Percentiles rank a stretch among this genome's conserved stretches.
Evolutionary conservation across 2,113 vertebrate genomes (phyloP).

Genomic region (Chinchilla lanigera): DNA sequence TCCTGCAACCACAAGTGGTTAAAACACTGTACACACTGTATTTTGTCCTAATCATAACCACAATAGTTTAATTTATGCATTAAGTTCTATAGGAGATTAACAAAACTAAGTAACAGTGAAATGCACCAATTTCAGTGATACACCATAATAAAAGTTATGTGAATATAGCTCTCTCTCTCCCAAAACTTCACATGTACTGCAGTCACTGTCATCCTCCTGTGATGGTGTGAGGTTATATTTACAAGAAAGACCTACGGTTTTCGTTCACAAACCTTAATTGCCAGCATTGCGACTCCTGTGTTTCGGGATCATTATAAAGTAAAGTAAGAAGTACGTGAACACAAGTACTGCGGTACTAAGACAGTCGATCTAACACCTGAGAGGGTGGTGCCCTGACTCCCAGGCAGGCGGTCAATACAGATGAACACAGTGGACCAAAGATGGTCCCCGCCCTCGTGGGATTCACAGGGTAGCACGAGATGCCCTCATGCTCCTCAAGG

Average conservation of each 20-base stretch:
- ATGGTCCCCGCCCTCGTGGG: not conserved
- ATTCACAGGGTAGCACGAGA: not conserved
- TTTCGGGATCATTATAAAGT: too few species aligned
- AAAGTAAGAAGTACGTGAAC: not conserved
- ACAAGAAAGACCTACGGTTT: not conserved
- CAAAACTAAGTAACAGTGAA: not conserved
- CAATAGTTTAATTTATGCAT: not conserved
- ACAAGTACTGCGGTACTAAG: not conserved
- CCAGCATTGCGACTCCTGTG: not conserved
- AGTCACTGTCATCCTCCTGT: not conserved
- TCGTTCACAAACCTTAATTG: too few species aligned
- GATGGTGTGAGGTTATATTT: not conserved
- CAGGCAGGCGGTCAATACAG: not conserved
- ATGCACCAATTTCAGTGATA: not conserved
- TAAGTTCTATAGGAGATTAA: not conserved
- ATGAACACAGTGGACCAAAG: not conserved
- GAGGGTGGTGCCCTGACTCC: not conserved
- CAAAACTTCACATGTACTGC: not conserved
- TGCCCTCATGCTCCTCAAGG: not conserved
- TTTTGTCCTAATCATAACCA: too few species aligned
- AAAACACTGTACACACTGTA: not conserved
- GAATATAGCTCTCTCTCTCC: not conserved
- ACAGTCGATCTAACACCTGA: not conserved
- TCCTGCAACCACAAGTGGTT: not conserved
- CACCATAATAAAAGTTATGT: not conserved